Evolutionary conservation across 2,888 invertebrate genomes (phyloP).

Genomic region (Cantharis lateralis): DNA sequence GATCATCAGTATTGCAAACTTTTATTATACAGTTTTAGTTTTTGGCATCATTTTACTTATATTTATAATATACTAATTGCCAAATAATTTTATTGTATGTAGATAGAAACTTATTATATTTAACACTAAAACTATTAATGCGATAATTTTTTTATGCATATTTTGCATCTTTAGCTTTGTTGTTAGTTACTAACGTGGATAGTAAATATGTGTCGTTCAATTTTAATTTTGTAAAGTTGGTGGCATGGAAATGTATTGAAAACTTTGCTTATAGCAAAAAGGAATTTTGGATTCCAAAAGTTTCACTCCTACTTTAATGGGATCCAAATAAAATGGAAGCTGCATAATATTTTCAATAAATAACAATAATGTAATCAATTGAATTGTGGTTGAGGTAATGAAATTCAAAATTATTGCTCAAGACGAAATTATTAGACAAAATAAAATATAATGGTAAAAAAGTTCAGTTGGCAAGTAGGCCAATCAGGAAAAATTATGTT

Average conservation of each 20-base stretch:
- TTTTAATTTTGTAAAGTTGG: slow-evolving; percentile 26
- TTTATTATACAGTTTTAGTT: not conserved
- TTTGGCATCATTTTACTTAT: slow-evolving; percentile 12
- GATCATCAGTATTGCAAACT: not conserved
- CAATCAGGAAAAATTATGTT: not conserved
- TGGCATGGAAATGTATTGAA: not conserved
- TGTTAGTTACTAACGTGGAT: not conserved
- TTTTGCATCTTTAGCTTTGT: not conserved
- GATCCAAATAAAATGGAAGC: not conserved
- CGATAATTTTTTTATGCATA: not conserved
- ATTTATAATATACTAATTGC: slow-evolving; percentile 11
- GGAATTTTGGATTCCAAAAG: not conserved
- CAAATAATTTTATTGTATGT: not conserved
- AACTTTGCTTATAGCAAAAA: not conserved
- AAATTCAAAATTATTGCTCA: not conserved
- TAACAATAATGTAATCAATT: not conserved
- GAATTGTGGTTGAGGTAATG: not conserved
- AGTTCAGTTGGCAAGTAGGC: not conserved
- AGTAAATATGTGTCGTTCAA: not conserved
- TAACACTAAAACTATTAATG: slow-evolving; percentile 2
- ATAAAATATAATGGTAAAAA: not conserved
- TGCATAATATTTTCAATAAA: not conserved
- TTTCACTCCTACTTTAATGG: not conserved
- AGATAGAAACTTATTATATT: not conserved
- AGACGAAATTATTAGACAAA: not conserved